Evolutionary conservation across 2,797 vertebrate species (phyloP), one percentile per base, ranked within the genome.

Genomic region (Sebastiscus tertius): DNA sequence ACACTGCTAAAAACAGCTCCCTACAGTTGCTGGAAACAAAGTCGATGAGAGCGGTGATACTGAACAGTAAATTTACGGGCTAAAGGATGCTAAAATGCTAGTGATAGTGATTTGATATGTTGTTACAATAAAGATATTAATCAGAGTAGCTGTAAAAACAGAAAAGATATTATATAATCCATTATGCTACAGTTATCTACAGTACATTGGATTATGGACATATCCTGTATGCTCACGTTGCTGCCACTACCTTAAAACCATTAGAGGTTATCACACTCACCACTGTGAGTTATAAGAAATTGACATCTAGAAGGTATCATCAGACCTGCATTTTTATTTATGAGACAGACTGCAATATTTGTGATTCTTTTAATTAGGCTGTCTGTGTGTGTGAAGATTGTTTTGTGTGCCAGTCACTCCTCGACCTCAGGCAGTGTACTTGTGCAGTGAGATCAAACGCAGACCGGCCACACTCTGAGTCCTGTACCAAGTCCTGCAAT

Each of bases 401-500:
- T 39, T 55, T 34, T 42, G 36, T 24, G 39, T 24, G 36, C 4
- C 26, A 46, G 42, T 60, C 13, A 4, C 1, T 58, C 49, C 0
- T 52, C 31, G 34, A 33, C 29, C 68, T 39, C 61, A 42, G 6
- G 39, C 16, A 42, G 0, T 1, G 39, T 42, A 42, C 39, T 42
- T 1, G 39, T 42, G 13, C 14, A 4, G 46, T 33, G 46, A 66
- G 80, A 88, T 77, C 31, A 83, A 85, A 74, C 16, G 24, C 90
- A 93, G 80, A 22, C 67, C 5, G 70, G 59, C 83, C 82, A 63
- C 84, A 66, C 63, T 70, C 26, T 4, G 70, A 79, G 73, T 65
- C 79, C 83, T 79, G 79, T 69, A 72, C 20, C 74, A 6, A 33
- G 83, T 89, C 77, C 65, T 39, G 72, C 70, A 82, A 62, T 87